phyloP scores from a whole-genome alignment of 2,888 invertebrate species.

The Onthophagus sagittarius region DNA sequence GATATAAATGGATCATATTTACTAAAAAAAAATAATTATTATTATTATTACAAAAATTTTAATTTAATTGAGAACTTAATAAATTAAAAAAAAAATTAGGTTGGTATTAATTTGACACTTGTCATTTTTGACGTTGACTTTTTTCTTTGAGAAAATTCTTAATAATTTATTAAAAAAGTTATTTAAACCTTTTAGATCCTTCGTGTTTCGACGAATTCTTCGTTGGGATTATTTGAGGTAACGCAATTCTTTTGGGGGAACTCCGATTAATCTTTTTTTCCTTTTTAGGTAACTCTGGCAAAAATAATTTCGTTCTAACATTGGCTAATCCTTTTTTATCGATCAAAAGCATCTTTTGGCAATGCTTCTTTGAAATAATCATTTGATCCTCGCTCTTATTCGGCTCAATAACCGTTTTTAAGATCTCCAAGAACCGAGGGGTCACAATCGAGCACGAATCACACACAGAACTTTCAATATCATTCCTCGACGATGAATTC shows the following conservation, averaged over 20 bases:
- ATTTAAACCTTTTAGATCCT: no score
- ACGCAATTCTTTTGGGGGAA: no score
- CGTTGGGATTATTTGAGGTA: no score
- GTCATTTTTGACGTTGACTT: no score
- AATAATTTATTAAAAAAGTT: no score
- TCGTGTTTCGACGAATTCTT: no score
- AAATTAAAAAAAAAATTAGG: no score
- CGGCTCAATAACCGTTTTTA: slow-evolving; percentile 22
- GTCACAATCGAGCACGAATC: slow-evolving; percentile 16
- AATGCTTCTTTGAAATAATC: slow-evolving; percentile 27
- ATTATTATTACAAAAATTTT: background rate
- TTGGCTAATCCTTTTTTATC: slow-evolving; percentile 11
- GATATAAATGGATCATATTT: slow-evolving; percentile 74
- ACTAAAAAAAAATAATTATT: background rate
- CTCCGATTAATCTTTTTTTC: background rate
- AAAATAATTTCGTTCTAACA: background rate
- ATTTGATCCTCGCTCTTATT: slow-evolving; percentile 17
- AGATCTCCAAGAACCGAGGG: slow-evolving; percentile 26
- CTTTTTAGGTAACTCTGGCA: slow-evolving; percentile 8
- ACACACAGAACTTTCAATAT: background rate
- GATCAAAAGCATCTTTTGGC: slow-evolving; percentile 25
- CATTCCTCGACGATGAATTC: slow-evolving; percentile 14
- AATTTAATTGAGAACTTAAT: background rate
- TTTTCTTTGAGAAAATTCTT: no score
- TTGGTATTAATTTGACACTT: no score